Evolutionary conservation across 1,140 invertebrate species (phyloP).

Genomic region (Oncopeltus fasciatus): DNA sequence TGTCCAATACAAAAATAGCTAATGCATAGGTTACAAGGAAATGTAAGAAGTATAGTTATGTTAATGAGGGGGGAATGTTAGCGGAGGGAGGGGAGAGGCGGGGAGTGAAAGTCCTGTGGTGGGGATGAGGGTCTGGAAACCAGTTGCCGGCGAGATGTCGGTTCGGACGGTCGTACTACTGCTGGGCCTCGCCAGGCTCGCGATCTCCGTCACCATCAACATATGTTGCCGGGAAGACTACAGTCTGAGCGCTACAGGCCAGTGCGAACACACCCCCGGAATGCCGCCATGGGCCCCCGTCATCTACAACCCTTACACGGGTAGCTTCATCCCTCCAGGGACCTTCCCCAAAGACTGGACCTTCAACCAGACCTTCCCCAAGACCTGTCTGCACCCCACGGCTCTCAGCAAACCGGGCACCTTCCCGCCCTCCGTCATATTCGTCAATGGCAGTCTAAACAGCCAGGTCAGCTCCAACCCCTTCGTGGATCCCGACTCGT

Average conservation of each 20-base stretch:
- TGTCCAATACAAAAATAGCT: too few relatives aligned
- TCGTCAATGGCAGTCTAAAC: slow-evolving; percentile 40
- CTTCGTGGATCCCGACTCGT: slow-evolving; percentile 30
- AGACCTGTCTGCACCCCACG: slow-evolving; percentile 27
- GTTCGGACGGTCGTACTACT: not conserved
- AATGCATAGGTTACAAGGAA: too few relatives aligned
- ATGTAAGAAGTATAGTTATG: not conserved
- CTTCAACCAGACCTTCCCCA: slow-evolving; percentile 28
- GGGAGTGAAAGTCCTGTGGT: not conserved
- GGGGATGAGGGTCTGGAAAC: too few relatives aligned
- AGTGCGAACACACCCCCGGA: slow-evolving; percentile 16
- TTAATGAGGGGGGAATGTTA: not conserved
- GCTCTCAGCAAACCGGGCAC: slow-evolving; percentile 19
- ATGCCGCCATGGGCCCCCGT: slow-evolving; percentile 34
- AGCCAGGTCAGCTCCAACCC: slow-evolving; percentile 11
- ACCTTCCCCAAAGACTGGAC: slow-evolving; percentile 35
- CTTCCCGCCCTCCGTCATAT: slow-evolving; percentile 30
- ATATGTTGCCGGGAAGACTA: slow-evolving; percentile 37
- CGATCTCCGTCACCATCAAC: slow-evolving; percentile 30
- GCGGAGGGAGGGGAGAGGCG: not conserved
- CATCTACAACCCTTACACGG: slow-evolving; percentile 35
- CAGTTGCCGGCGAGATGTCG: not conserved
- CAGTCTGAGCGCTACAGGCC: slow-evolving; percentile 26
- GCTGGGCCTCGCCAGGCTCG: not conserved
- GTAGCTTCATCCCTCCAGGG: slow-evolving; percentile 26